phyloP scores from a whole-genome alignment of 2,797 vertebrate species.

The Mus minutoides region DNA sequence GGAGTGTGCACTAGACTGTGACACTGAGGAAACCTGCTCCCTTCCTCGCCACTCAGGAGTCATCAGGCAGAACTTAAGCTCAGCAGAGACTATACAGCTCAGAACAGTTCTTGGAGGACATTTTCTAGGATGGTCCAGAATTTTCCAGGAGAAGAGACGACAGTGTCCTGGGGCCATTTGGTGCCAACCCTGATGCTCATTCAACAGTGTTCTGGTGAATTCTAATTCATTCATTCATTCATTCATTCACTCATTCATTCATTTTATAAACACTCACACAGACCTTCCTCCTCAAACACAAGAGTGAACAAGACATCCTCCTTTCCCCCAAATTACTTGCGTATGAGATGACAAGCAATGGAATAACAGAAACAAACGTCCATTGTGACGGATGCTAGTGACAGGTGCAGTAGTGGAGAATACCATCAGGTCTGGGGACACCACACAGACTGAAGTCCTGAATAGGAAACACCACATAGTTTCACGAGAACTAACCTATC shows the following conservation, averaged over 20 bases:
- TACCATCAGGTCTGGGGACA: not conserved
- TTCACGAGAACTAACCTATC: not conserved
- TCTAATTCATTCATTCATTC: not conserved
- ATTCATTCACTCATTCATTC: too few relatives aligned
- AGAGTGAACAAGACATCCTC: not conserved
- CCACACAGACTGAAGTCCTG: not conserved
- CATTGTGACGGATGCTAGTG: not conserved
- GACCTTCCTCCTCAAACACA: not conserved
- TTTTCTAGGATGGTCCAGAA: not conserved
- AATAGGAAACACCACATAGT: not conserved
- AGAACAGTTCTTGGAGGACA: not conserved
- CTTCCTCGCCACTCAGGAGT: not conserved
- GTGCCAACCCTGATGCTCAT: not conserved
- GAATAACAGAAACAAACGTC: not conserved
- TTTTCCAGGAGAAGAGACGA: not conserved
- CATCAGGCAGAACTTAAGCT: not conserved
- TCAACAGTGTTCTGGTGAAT: not conserved
- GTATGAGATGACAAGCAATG: not conserved
- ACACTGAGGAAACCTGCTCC: not conserved
- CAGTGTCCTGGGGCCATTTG: not conserved
- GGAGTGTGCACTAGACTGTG: not conserved
- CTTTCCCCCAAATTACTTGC: not conserved
- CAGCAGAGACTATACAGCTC: not conserved
- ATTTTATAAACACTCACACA: not conserved
- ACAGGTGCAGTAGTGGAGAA: not conserved